A percentile compares a stretch with the other conserved stretches of the same genome.
Conservation (phyloP, 2,797 vertebrate genomes). For the Manis pentadactyla region DNA sequence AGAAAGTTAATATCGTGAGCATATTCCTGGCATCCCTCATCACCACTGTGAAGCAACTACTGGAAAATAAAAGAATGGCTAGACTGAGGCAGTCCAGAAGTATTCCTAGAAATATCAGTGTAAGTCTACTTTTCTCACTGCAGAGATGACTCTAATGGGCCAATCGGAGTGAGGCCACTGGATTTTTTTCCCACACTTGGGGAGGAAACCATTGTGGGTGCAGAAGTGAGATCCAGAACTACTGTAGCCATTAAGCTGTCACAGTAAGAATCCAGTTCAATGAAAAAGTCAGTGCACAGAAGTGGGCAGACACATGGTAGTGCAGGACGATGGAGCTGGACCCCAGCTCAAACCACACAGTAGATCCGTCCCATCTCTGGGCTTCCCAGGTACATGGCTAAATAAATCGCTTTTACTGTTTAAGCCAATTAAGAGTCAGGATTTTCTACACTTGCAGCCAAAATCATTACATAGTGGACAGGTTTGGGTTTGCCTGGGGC, state of each 20-base stretch:
- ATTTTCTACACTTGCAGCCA: neutral
- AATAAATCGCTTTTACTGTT: neutral
- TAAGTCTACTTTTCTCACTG: neutral
- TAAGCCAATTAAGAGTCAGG: neutral
- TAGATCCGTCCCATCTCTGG: neutral
- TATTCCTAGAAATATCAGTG: neutral
- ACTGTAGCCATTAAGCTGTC: neutral
- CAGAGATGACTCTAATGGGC: neutral
- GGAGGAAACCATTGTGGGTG: neutral
- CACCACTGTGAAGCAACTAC: neutral
- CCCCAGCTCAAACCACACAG: neutral
- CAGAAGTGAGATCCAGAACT: neutral
- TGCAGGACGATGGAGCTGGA: neutral
- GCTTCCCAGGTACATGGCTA: neutral
- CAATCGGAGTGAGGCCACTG: neutral
- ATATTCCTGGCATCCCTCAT: neutral
- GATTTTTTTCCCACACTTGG: neutral
- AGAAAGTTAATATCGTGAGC: neutral
- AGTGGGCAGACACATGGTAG: neutral
- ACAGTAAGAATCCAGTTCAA: neutral
- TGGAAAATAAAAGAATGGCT: neutral
- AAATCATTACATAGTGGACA: neutral
- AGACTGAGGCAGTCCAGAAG: neutral
- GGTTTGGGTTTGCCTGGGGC: neutral
- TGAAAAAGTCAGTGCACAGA: neutral